A percentile compares a stretch with the other conserved stretches of the same genome.
phyloP scores from a whole-genome alignment of 2,797 vertebrate species.

The Cryptoprocta ferox region DNA sequence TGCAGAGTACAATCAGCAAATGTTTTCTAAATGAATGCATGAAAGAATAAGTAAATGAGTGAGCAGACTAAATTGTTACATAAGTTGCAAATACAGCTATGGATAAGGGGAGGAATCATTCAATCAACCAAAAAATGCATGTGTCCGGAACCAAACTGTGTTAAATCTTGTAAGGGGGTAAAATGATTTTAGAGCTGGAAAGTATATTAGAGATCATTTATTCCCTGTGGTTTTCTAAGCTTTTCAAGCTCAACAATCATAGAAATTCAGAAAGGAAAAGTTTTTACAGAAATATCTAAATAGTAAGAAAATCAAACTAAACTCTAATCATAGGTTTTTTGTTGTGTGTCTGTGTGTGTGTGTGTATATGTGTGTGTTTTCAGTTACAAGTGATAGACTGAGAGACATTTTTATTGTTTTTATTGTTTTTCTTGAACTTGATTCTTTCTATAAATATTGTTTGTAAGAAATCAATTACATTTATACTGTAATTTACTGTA shows the following conservation, averaged over 20 bases:
- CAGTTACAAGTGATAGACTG: background rate
- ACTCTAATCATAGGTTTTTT: background rate
- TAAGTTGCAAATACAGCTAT: conserved; percentile 30
- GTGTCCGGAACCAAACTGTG: background rate
- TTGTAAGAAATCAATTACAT: background rate
- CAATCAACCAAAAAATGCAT: background rate
- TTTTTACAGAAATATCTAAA: background rate
- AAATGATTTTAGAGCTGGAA: conserved; percentile 4
- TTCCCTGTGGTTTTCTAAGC: background rate
- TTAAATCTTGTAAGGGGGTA: background rate
- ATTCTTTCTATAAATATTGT: background rate
- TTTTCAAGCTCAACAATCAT: background rate
- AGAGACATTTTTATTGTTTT: background rate
- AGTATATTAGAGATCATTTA: background rate
- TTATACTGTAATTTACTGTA: too few relatives aligned
- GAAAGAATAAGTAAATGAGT: conserved; percentile 46
- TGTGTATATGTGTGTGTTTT: too few relatives aligned
- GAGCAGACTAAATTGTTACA: background rate
- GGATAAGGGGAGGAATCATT: background rate
- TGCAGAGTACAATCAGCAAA: background rate
- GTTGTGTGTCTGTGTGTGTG: too few relatives aligned
- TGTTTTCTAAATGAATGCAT: conserved; percentile 62
- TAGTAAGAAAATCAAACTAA: background rate
- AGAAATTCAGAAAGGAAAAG: conserved; percentile 24
- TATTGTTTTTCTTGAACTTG: background rate